Evolutionary conservation across 2,797 vertebrate species (phyloP).

Genomic region (Leuciscus waleckii): DNA sequence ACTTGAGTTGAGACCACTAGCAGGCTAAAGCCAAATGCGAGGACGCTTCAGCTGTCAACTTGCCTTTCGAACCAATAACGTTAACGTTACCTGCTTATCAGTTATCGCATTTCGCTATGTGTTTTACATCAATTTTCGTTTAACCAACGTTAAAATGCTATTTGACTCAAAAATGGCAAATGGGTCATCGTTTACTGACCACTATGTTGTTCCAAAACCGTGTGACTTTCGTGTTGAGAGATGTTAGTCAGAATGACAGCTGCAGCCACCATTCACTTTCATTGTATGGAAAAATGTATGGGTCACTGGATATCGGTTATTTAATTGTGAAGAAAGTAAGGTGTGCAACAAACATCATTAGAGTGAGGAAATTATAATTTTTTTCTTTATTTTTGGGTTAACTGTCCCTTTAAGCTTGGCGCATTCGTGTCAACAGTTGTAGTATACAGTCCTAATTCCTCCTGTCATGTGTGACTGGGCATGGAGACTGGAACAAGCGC

Average conservation of each 20-base stretch:
- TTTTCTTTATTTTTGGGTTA: background rate
- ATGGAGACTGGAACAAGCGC: slow-evolving; percentile 35
- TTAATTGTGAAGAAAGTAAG: background rate
- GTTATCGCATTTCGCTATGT: background rate
- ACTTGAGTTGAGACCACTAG: slow-evolving; percentile 21
- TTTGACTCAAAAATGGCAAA: background rate
- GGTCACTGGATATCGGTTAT: background rate
- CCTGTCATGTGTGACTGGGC: slow-evolving; percentile 47
- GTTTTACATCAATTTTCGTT: background rate
- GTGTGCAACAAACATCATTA: background rate
- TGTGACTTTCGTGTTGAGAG: background rate
- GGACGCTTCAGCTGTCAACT: slow-evolving; percentile 41
- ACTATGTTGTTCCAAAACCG: background rate
- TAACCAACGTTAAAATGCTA: no score
- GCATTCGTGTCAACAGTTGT: slow-evolving; percentile 37
- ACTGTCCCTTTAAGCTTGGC: slow-evolving; percentile 26
- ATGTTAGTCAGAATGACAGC: slow-evolving; percentile 1
- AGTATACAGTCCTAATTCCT: slow-evolving; percentile 35
- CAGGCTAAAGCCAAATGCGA: slow-evolving; percentile 30
- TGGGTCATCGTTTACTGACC: background rate
- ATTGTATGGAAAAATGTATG: background rate
- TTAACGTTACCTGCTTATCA: background rate
- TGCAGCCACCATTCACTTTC: background rate
- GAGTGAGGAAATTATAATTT: background rate
- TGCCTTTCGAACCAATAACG: background rate